These are phyloP conservation scores for Limnephilus marmoratus DNA, from an alignment of 2,888 invertebrate genomes.

Conservation along the genomic window DNA sequence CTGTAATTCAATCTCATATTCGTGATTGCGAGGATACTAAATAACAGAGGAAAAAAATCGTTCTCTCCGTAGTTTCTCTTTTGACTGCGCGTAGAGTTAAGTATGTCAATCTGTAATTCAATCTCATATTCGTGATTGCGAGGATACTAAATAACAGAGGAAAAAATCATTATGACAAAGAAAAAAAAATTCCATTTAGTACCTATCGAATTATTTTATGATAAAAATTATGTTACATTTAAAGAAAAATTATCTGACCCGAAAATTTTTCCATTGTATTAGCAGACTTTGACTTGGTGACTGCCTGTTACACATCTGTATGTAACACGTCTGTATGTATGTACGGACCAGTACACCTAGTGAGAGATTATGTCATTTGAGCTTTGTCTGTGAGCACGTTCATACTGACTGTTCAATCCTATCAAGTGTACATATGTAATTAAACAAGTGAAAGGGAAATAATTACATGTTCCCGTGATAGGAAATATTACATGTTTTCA, in stretches of 20 bases:
- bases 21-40: not conserved
- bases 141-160: not conserved
- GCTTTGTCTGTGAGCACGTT: slow-evolving; percentile 15
- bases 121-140: too few relatives aligned
- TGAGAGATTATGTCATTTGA: slow-evolving; percentile 47
- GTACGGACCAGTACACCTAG: not conserved
- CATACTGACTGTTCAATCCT: not conserved
- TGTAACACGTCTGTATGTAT: slow-evolving; percentile 25
- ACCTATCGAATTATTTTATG: not conserved
- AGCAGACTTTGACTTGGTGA: slow-evolving; percentile 41
- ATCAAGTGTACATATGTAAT: not conserved
- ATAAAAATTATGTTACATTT: not conserved
- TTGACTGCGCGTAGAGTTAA: not conserved
- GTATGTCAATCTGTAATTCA: not conserved
- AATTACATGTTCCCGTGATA: not conserved
- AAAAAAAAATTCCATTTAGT: too few relatives aligned
- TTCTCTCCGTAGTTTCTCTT: not conserved
- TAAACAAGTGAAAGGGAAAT: not conserved
- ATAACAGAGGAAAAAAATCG: not conserved
- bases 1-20: not conserved
- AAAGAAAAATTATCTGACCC: slow-evolving; percentile 44
- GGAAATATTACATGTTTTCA: not conserved
- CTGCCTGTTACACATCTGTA: slow-evolving; percentile 20
- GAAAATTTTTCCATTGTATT: slow-evolving; percentile 56
- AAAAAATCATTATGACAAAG: not conserved